Base-by-base conservation (phyloP, 2,113 vertebrate genomes). In the Tinamus guttatus region DNA sequence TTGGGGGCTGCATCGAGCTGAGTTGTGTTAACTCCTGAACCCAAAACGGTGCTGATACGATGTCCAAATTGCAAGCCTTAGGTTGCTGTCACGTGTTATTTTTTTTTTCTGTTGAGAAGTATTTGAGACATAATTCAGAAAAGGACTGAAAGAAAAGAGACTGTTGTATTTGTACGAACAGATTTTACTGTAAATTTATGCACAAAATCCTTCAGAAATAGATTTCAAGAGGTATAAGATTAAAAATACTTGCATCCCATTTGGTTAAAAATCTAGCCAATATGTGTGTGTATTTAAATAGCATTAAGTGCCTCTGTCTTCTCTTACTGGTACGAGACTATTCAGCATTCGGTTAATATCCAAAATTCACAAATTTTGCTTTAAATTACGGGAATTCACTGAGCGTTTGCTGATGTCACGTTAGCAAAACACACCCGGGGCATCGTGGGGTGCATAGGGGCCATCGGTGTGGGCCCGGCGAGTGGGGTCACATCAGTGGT, bases 211-310 rank as follows among this genome's bases (percentile, higher is more conserved):
- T 51, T 27, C 69, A 71, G 16, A 17, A 52, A 38, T 52, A 52
- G 34, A 34, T 52, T 71, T 71, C 69, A 52, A 52, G 52, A 17
- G 2, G 34, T 36, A 20, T 52, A 51, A 36, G 47, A 56, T 36
- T 79, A 43, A 89, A 91, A 93, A 89, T 81, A 88, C 82, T 93
- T 89, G 85, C 91, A 45, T 79, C 76, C 43, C 91, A 85, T 38
- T 79, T 91, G 81, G 71, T 75, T 91, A 54, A 69, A 93, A 93
- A 93, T 89, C 91, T 93, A 67, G 73, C 84, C 70, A 52, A 49
- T 63, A 47, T 67, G 75, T 93, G 88, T 69, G 8, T 85, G 74
- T 88, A 77, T 74, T 85, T 89, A 70, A 58, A 28, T 78, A 78
- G 34, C 85, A 56, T 69, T 89, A 85, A 85, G 82, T 85, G 54